Conservation (phyloP, 2,113 vertebrate genomes). For the Nerophis ophidion region DNA sequence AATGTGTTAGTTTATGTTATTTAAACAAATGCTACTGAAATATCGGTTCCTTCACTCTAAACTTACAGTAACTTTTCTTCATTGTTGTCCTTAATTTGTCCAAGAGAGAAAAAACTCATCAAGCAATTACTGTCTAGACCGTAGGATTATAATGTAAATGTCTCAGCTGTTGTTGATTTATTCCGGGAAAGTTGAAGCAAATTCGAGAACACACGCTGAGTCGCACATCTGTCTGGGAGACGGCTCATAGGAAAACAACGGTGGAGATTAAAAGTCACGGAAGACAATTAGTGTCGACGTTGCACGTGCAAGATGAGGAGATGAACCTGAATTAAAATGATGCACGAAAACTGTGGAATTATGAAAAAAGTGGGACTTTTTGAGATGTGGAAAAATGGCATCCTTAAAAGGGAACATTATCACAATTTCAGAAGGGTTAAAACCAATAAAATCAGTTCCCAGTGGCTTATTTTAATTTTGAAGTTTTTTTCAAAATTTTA, state of each 20-base stretch:
- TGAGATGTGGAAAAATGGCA: no score
- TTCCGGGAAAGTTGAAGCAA: constrained; percentile 14
- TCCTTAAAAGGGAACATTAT: no score
- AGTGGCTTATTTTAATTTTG: no score
- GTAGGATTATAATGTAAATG: constrained; percentile 27
- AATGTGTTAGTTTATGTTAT: no score
- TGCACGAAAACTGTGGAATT: no score
- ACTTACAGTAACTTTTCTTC: not conserved
- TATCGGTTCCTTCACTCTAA: not conserved
- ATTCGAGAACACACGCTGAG: constrained; percentile 17
- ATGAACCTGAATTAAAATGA: no score
- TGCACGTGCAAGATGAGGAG: no score
- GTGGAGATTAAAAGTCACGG: not conserved
- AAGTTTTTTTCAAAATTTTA: no score
- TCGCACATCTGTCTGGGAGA: constrained; percentile 5
- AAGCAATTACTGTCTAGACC: constrained; percentile 16
- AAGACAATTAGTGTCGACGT: no score
- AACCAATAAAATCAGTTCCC: no score
- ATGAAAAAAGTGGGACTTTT: no score
- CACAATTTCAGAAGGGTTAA: no score
- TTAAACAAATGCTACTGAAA: not conserved
- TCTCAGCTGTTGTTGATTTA: constrained; percentile 20
- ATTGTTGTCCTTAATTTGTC: constrained; percentile 8
- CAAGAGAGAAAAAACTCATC: constrained; percentile 4
- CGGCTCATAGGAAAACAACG: constrained; percentile 11